Conservation (phyloP, 2,797 vertebrate species). For the Leptatherina wallacei region DNA sequence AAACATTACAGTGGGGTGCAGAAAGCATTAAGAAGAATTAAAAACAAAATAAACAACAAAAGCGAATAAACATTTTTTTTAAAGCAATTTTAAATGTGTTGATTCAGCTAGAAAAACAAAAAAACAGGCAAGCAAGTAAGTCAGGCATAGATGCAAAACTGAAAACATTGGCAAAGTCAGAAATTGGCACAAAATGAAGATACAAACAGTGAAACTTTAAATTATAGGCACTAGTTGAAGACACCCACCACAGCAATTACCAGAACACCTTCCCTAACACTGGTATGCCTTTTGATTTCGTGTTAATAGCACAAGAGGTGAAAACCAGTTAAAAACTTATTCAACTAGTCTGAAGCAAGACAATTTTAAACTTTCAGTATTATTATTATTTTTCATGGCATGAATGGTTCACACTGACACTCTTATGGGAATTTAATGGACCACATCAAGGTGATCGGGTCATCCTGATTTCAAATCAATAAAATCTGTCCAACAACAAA, state of each 20-base stretch:
- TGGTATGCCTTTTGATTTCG: conserved; percentile 53
- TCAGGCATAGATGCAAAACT: conserved; percentile 63
- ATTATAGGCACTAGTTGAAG: conserved; percentile 98
- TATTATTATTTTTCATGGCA: conserved; percentile 25
- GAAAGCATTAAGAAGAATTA: no score
- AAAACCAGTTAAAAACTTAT: conserved; percentile 41
- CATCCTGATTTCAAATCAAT: conserved; percentile 9
- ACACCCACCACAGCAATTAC: conserved; percentile 62
- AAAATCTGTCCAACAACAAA: conserved; percentile 18
- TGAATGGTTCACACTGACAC: conserved; percentile 43
- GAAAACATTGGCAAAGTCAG: conserved; percentile 86
- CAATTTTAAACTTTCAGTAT: conserved; percentile 1
- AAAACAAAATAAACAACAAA: no score
- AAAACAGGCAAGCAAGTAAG: conserved; percentile 77
- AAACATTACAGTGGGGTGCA: no score
- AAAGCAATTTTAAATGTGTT: conserved; percentile 86
- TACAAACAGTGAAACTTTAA: conserved; percentile 83
- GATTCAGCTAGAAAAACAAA: conserved; percentile 86
- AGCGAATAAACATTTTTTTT: conserved; percentile 80
- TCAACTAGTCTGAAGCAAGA: conserved; percentile 12
- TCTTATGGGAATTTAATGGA: conserved; percentile 26
- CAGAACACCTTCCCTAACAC: conserved; percentile 57
- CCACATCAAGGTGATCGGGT: conserved; percentile 23
- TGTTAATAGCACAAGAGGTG: conserved; percentile 59
- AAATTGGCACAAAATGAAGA: conserved; percentile 88